A percentile compares a stretch with the other conserved stretches of the same genome.
phyloP scores from a whole-genome alignment of 2,797 vertebrate species.

The Carapus acus region DNA sequence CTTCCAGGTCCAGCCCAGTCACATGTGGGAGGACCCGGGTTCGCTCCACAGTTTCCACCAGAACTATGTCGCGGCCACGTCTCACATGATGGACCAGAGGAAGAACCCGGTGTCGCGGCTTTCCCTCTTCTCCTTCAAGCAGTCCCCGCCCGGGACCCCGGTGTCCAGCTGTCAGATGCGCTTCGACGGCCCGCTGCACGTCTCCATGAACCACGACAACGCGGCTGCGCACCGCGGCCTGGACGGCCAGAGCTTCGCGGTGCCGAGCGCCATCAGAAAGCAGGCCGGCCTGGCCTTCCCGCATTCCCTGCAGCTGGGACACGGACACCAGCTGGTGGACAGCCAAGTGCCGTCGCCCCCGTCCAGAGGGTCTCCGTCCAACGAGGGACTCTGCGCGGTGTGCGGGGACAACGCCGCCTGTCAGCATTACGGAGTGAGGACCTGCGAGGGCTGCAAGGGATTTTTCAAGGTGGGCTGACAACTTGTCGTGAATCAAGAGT shows the following conservation, averaged over 20 bases:
- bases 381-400: slow-evolving; percentile 95
- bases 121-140: slow-evolving; percentile 97
- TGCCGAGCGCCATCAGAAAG: slow-evolving; percentile 89
- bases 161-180: slow-evolving; percentile 99
- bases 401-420: slow-evolving; percentile 98
- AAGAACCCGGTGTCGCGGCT: slow-evolving; percentile 94
- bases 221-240: slow-evolving; percentile 84
- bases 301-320: slow-evolving; percentile 88
- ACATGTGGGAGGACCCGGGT: slow-evolving; percentile 97
- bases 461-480: slow-evolving; percentile 87
- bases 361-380: slow-evolving; percentile 92
- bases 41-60: slow-evolving; percentile 97
- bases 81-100: slow-evolving; percentile 93
- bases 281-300: slow-evolving; percentile 89
- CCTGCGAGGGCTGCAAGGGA: slow-evolving; percentile 97
- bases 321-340: slow-evolving; percentile 92
- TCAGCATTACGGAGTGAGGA: slow-evolving; percentile 96
- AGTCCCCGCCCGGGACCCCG: slow-evolving; percentile 93
- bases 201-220: slow-evolving; percentile 88
- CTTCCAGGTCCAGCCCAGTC: slow-evolving; percentile 90
- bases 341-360: slow-evolving; percentile 93
- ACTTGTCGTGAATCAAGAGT: slow-evolving; percentile 17
- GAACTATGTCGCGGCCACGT: slow-evolving; percentile 90
- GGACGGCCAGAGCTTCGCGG: slow-evolving; percentile 88
- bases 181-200: slow-evolving; percentile 93